Base-by-base conservation (phyloP, 2,113 vertebrate species). In the Telmatochromis brichardi region DNA sequence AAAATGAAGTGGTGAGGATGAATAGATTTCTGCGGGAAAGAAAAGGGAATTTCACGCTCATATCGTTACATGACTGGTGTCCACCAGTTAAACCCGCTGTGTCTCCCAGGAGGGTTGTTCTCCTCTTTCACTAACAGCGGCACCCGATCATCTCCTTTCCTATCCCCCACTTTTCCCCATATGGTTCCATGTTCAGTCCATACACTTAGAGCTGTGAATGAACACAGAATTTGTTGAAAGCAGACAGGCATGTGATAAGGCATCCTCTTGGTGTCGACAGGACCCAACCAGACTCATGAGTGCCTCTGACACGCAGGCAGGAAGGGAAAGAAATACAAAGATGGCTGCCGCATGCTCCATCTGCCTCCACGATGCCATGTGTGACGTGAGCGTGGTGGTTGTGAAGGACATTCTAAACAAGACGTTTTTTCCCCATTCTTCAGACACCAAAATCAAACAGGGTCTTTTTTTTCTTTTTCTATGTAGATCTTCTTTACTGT, bases 41-140 rank as follows among this genome's bases (percentile, higher is more conserved):
- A 93, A 90, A 91, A 84, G 92, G 28, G 88, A 93, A 93, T 95
- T 96, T 95, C 92, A 95, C 85, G 90, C 92, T 94, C 81, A 51
- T 83, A 65, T 93, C 80, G 15, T 90, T 90, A 92, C 91, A 91
- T 89, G 93, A 88, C 94, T 94, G 93, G 94, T 94, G 93, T 93
- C 92, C 91, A 92, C 86, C 33, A 14, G 57, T 82, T 92, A 85
- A 94, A 89, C 88, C 92, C 86, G 86, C 92, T 93, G 81, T 90
- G 76, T 65, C 84, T 94, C 94, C 93, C 94, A 37, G 57, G 93
- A 86, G 94, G 79, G 45, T 80, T 83, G 82, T 89, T 89, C 82
- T 42, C 51, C 82, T 80, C 55, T 87, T 10, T 82, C 47, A 68
- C 21, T 14, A 42, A 50, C 94, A 87, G 71, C 81, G 28, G 83